A percentile compares a stretch with the other conserved stretches of the same genome.
phyloP scores from a whole-genome alignment of 2,888 invertebrate species.

The Cheilosia soror region DNA sequence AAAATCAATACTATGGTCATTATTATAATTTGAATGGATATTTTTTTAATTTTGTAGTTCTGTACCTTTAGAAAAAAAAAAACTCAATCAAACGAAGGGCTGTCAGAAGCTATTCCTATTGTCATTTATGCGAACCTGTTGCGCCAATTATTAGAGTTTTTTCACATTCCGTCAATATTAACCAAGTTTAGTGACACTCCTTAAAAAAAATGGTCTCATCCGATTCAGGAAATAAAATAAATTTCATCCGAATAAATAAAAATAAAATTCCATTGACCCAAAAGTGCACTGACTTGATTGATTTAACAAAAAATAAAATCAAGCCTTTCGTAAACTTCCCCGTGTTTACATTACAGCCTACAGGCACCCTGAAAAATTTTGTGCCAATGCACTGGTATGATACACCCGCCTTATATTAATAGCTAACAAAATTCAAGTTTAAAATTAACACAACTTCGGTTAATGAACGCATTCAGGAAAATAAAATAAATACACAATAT shows the following conservation, averaged over 20 bases:
- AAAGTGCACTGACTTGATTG: slow-evolving; percentile 75
- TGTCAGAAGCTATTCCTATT: too few species aligned
- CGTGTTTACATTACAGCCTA: not conserved
- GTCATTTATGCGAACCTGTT: too few species aligned
- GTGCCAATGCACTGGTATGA: slow-evolving; percentile 22
- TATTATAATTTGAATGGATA: too few species aligned
- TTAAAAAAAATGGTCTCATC: slow-evolving; percentile 21
- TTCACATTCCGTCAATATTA: too few species aligned
- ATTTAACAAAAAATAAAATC: slow-evolving; percentile 42
- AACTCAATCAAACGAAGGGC: too few species aligned
- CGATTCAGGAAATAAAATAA: slow-evolving; percentile 64
- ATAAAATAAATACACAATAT: slow-evolving; percentile 20
- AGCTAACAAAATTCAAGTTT: slow-evolving; percentile 37
- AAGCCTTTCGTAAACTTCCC: not conserved
- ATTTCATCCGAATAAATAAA: slow-evolving; percentile 39
- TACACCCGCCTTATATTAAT: not conserved
- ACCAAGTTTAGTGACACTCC: slow-evolving; percentile 49
- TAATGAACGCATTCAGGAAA: slow-evolving; percentile 64
- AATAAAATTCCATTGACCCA: slow-evolving; percentile 73
- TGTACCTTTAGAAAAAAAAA: too few species aligned
- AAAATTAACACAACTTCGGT: slow-evolving; percentile 55
- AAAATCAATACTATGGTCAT: too few species aligned
- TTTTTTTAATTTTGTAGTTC: too few species aligned
- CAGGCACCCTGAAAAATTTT: slow-evolving; percentile 20
- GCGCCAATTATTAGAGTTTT: too few species aligned